Evolutionary conservation across 2,797 vertebrate species (phyloP).

Genomic region (Hipposideros larvatus): DNA sequence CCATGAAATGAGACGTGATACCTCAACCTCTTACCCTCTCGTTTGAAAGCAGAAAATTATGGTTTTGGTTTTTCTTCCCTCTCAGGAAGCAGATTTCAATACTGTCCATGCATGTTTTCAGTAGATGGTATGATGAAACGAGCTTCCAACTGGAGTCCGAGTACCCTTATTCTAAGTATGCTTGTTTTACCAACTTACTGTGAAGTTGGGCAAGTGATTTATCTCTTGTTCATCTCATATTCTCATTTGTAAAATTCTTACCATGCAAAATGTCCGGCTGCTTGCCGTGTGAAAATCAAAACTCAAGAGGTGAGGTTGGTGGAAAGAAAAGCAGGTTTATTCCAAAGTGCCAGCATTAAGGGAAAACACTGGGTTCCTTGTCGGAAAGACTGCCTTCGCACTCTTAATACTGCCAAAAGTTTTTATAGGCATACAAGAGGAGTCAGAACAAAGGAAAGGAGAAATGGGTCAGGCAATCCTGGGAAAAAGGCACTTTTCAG

Average conservation of each 20-base stretch:
- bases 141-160: neutral
- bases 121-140: neutral
- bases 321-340: no score
- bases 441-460: no score
- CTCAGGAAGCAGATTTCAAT: constrained; percentile 35
- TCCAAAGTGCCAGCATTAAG: no score
- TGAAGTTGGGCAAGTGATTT: neutral
- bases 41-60: constrained; percentile 41
- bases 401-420: no score
- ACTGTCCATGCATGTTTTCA: neutral
- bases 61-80: neutral
- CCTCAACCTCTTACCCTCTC: neutral
- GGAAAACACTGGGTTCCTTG: no score
- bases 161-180: neutral
- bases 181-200: neutral
- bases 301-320: no score
- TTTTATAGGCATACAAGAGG: no score
- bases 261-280: no score
- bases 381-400: no score
- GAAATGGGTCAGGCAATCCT: no score
- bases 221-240: neutral
- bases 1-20: neutral
- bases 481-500: no score
- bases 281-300: no score
- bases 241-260: constrained; percentile 47